These are phyloP conservation scores for Cataglyphis hispanica DNA, from an alignment of 1,140 invertebrate genomes.

Conservation along the genomic window DNA sequence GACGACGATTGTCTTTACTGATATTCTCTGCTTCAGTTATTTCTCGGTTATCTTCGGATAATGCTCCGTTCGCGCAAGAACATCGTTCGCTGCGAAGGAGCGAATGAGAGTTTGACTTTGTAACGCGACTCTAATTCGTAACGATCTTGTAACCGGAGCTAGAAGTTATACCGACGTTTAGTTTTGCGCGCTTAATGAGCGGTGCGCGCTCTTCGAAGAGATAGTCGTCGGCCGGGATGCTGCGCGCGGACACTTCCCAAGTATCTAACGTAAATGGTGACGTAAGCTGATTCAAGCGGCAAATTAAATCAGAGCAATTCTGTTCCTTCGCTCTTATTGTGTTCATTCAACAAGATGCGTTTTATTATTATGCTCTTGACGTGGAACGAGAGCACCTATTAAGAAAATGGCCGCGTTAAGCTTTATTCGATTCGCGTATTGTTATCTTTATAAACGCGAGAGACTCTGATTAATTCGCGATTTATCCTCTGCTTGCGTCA, in stretches of 20 bases:
- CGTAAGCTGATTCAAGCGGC: constrained; percentile 12
- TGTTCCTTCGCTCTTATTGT: neutral
- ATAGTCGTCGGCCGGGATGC: neutral
- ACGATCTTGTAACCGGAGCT: constrained; percentile 42
- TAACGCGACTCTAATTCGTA: constrained; percentile 54
- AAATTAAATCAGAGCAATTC: constrained; percentile 2
- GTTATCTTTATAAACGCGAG: neutral
- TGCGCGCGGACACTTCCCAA: neutral
- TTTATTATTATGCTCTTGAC: neutral
- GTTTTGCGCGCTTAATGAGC: constrained; percentile 46
- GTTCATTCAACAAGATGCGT: neutral
- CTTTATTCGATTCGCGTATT: constrained; percentile 10
- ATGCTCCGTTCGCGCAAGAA: constrained; percentile 17
- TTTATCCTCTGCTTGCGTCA: neutral
- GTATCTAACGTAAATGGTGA: constrained; percentile 35
- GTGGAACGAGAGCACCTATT: neutral
- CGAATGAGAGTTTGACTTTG: constrained; percentile 23
- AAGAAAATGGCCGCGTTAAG: neutral
- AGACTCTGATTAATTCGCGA: neutral
- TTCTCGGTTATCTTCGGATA: neutral
- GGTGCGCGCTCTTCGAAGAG: constrained; percentile 28
- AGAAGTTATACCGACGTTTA: constrained; percentile 50
- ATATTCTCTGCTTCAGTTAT: neutral
- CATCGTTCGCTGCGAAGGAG: neutral
- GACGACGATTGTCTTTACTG: neutral